Conservation (phyloP, 2,113 vertebrate species). For the Melanerpes formicivorus region DNA sequence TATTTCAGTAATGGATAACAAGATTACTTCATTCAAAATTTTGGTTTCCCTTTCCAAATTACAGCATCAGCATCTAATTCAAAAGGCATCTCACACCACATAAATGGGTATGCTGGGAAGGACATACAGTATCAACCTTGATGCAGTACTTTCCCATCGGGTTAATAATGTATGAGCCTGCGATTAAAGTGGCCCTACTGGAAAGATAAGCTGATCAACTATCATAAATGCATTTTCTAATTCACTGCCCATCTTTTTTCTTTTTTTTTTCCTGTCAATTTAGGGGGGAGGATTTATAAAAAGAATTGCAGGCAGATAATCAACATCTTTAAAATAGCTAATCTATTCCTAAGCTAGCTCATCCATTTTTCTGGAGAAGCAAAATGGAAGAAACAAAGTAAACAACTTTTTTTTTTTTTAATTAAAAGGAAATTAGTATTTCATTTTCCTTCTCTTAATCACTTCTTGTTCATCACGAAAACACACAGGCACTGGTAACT, state of each 20-base stretch:
- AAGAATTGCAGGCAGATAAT: not conserved
- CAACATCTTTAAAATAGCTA: not conserved
- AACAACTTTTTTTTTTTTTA: not conserved
- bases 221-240: slow-evolving; percentile 55
- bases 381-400: not conserved
- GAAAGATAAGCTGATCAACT: slow-evolving; percentile 50
- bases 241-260: slow-evolving; percentile 32
- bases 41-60: slow-evolving; percentile 24
- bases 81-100: slow-evolving; percentile 1
- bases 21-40: slow-evolving; percentile 22
- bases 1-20: slow-evolving; percentile 12
- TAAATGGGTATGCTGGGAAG: slow-evolving; percentile 18
- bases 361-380: not conserved
- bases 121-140: not conserved
- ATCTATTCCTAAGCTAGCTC: not conserved
- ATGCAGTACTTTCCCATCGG: slow-evolving; percentile 31
- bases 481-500: not conserved
- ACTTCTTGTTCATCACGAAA: not conserved
- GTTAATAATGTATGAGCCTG: slow-evolving; percentile 65
- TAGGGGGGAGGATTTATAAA: not conserved
- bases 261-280: not conserved
- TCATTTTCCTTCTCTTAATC: slow-evolving; percentile 10
- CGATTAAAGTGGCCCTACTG: slow-evolving; percentile 26
- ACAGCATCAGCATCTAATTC: slow-evolving; percentile 21
- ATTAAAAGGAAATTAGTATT: slow-evolving; percentile 13